Conservation (phyloP, 1,140 invertebrate species). For the Myzus persicae region DNA sequence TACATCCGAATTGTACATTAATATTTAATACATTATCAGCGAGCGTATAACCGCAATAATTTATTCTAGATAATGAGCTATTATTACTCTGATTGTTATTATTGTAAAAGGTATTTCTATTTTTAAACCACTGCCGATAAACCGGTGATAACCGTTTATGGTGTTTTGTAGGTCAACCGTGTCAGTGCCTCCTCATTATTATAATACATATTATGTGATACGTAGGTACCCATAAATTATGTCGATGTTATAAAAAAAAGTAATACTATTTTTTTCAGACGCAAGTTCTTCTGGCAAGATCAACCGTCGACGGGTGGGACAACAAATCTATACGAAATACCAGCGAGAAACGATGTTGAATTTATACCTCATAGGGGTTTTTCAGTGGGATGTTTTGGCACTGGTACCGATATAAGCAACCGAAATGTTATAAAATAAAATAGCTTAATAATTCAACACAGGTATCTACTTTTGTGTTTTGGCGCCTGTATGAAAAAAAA, state of each 20-base stretch:
- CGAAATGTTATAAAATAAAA: background rate
- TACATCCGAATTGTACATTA: no score
- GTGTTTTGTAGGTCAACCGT: background rate
- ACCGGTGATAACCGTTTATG: background rate
- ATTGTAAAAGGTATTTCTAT: background rate
- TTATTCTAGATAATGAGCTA: background rate
- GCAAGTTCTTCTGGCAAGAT: background rate
- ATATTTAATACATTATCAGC: no score
- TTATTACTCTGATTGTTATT: constrained; percentile 19
- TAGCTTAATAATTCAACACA: background rate
- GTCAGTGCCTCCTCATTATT: background rate
- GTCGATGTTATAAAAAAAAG: background rate
- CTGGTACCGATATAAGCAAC: background rate
- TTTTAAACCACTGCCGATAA: background rate
- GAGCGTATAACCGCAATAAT: background rate
- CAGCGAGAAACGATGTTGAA: background rate
- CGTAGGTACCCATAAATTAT: background rate
- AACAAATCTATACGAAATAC: background rate
- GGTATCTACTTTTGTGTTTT: background rate
- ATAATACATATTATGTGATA: background rate
- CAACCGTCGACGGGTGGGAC: background rate
- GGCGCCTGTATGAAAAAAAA: background rate
- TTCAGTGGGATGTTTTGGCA: background rate
- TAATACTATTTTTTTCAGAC: background rate
- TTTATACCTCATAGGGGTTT: background rate